These are phyloP conservation scores for Anhinga rufa DNA, from an alignment of 2,113 vertebrate genomes.

Conservation along the genomic window DNA sequence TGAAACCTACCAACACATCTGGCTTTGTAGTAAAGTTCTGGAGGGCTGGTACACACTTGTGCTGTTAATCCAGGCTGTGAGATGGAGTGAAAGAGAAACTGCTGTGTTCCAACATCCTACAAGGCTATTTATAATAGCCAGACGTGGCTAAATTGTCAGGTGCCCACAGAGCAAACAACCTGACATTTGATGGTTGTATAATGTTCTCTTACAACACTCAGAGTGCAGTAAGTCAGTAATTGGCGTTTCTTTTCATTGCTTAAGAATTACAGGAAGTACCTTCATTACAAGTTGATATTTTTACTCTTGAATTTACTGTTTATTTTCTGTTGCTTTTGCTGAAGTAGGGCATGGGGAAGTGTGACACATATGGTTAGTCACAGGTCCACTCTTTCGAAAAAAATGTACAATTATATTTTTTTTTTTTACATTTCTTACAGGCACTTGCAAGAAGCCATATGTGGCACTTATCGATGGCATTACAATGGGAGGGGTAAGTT, in stretches of 20 bases:
- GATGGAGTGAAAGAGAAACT: not conserved
- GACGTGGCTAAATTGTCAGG: not conserved
- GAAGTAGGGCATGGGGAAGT: not conserved
- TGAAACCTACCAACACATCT: not conserved
- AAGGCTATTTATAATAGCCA: not conserved
- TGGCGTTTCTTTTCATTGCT: not conserved
- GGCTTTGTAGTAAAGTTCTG: not conserved
- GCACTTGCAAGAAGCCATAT: conserved; percentile 83
- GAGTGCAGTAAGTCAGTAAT: not conserved
- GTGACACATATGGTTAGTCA: not conserved
- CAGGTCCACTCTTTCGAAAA: not conserved
- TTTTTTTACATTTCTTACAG: conserved; percentile 62
- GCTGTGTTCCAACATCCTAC: not conserved
- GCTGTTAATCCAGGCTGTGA: not conserved
- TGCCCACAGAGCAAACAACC: not conserved
- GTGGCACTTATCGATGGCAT: conserved; percentile 93
- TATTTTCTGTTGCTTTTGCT: not conserved
- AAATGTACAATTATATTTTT: not conserved
- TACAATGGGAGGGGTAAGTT: conserved; percentile 97
- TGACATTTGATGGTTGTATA: not conserved
- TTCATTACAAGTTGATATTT: not conserved
- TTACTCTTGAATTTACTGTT: not conserved
- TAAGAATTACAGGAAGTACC: not conserved
- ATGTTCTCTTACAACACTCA: not conserved
- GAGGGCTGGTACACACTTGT: not conserved